phyloP scores from a whole-genome alignment of 2,113 vertebrate genomes.

The Barbus barbus region DNA sequence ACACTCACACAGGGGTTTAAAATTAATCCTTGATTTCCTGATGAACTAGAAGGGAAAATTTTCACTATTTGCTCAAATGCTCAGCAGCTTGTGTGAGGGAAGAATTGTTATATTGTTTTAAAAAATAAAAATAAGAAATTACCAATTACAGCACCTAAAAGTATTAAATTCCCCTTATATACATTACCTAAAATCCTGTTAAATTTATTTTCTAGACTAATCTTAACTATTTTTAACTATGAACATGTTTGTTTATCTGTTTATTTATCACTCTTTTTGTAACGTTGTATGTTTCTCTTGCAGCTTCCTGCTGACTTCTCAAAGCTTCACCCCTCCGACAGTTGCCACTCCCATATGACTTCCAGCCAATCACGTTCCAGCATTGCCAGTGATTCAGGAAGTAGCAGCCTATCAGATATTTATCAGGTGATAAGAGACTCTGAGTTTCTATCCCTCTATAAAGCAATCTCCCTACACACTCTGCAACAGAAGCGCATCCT shows the following conservation, averaged over 20 bases:
- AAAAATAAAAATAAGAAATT: too few species aligned
- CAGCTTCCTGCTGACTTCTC: conserved; percentile 97
- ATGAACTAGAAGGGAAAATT: background rate
- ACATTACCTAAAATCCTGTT: too few species aligned
- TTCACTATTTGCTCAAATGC: background rate
- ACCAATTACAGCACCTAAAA: too few species aligned
- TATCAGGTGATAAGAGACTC: conserved; percentile 86
- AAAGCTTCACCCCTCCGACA: conserved; percentile 97
- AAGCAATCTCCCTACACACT: background rate
- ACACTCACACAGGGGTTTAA: background rate
- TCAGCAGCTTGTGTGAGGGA: background rate
- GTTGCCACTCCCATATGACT: conserved; percentile 67
- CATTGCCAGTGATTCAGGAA: conserved; percentile 98
- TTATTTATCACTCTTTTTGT: conserved; percentile 21
- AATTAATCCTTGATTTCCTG: conserved; percentile 4
- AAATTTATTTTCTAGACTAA: too few species aligned
- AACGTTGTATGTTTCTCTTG: conserved; percentile 57
- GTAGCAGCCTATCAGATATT: conserved; percentile 99
- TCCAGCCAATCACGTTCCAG: conserved; percentile 94
- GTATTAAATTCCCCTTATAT: too few species aligned
- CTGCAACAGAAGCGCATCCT: background rate
- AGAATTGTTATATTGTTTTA: background rate
- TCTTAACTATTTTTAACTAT: too few species aligned
- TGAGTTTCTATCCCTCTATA: background rate
- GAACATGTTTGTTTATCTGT: too few species aligned